Evolutionary conservation across 2,113 vertebrate species (phyloP).

Genomic region (Tamias sibiricus): DNA sequence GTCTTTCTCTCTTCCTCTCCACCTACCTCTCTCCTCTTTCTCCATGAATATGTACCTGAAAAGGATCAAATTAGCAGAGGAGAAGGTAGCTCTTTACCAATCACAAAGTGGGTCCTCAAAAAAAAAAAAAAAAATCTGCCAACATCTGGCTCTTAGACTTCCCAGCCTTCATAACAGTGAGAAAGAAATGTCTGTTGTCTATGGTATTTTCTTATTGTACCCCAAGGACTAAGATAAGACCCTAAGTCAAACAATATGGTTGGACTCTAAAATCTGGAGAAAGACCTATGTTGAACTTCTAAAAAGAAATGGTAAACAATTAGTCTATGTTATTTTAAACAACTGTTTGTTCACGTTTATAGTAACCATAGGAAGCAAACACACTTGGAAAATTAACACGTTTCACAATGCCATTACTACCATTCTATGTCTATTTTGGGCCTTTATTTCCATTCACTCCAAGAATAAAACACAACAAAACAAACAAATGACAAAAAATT

Average conservation of each 20-base stretch:
- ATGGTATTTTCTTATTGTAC: not conserved
- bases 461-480: not conserved
- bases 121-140: not conserved
- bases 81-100: not conserved
- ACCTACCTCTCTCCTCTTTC: no score
- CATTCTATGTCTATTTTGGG: not conserved
- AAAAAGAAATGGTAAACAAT: not conserved
- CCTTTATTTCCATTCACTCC: not conserved
- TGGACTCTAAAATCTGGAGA: not conserved
- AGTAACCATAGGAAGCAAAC: not conserved
- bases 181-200: not conserved
- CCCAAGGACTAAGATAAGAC: no score
- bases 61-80: not conserved
- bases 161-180: not conserved
- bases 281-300: not conserved
- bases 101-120: not conserved
- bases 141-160: not conserved
- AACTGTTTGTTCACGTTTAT: not conserved
- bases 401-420: not conserved
- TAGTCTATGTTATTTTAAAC: not conserved
- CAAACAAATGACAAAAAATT: not conserved
- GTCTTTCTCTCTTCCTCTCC: no score
- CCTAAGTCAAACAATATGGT: accelerated
- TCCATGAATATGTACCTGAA: no score
- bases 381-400: not conserved